Evolutionary conservation across 2,888 invertebrate species (phyloP), one percentile per base, ranked within the genome.

Genomic region (Thera britannica): DNA sequence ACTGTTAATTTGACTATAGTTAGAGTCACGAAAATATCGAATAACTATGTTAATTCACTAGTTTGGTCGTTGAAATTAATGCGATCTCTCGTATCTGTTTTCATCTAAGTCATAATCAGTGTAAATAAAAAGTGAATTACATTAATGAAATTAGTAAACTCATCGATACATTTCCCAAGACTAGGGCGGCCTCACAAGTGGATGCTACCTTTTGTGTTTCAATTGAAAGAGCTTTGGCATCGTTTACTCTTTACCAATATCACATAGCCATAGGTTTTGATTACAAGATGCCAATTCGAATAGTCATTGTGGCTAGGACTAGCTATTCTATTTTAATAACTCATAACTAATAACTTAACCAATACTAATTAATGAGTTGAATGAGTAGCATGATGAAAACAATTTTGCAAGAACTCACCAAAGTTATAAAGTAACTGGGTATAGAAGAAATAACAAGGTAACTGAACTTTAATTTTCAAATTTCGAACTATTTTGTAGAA

Each of bases 141-240:
- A 69, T 72, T 71, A 73, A 68, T 61, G 66, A 65, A 71, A 72
- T 75, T 65, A 65, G 23, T 62, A 65, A 54, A 56, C 36, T 12
- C 64, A 67, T 72, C 62, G 71, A 70, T 69, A 72, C 73, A 72
- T 77, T 79, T 81, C 81, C 72, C 83, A 80, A 81, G 85, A 84
- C 83, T 85, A 83, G 58, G 35, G 8, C 34, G 77, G 71, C 85
- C 87, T 76, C 86, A 86, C 86, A 84, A 83, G 85, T 79, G 77
- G 82, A 79, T 78, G 82, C 81, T 76, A 74, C 74, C 72, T 66
- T 60, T 58, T 8, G 44, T 55, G 46, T 70, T 68, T 69, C 68
- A 75, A 76, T 75, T 23, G 44, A 61, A 48, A 60, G n/a, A 48
- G 44, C 49, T 63, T 38, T 9, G 8, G 51, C 41, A 60, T 67